A percentile compares a stretch with the other conserved stretches of the same genome.
Evolutionary conservation across 2,113 vertebrate species (phyloP).

Genomic region (Chaetodon auriga): DNA sequence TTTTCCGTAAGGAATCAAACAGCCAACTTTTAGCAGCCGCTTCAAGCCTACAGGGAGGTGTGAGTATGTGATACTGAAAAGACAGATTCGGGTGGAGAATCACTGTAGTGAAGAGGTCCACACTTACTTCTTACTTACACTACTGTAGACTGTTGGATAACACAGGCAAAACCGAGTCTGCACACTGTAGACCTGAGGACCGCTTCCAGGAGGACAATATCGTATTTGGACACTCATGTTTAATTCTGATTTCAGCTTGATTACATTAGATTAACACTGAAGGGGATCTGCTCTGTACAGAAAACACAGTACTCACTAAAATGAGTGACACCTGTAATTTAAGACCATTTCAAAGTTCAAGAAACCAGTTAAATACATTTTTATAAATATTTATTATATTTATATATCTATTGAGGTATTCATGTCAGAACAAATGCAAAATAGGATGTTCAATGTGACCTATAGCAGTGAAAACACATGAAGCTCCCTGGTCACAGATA

Average conservation of each 20-base stretch:
- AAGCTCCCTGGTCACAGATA: not conserved
- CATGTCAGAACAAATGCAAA: not conserved
- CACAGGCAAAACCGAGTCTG: not conserved
- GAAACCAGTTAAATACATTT: too few relatives aligned
- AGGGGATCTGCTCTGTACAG: not conserved
- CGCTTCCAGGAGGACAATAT: not conserved
- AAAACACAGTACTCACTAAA: not conserved
- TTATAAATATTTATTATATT: not conserved
- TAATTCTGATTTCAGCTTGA: not conserved
- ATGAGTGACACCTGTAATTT: not conserved
- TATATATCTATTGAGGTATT: not conserved
- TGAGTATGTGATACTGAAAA: not conserved
- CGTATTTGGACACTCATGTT: not conserved
- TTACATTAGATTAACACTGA: not conserved
- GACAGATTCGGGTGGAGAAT: not conserved
- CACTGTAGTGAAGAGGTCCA: not conserved
- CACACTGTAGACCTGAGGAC: not conserved
- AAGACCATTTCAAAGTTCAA: too few relatives aligned
- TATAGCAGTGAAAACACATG: not conserved
- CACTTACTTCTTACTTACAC: too few relatives aligned
- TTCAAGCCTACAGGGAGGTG: not conserved
- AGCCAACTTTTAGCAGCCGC: not conserved
- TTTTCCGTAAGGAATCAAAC: conserved; percentile 12
- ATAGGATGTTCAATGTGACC: not conserved
- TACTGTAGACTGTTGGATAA: fast-evolving